Evolutionary conservation across 2,888 invertebrate genomes (phyloP).

Genomic region (Mesorhabditis spiculigera): DNA sequence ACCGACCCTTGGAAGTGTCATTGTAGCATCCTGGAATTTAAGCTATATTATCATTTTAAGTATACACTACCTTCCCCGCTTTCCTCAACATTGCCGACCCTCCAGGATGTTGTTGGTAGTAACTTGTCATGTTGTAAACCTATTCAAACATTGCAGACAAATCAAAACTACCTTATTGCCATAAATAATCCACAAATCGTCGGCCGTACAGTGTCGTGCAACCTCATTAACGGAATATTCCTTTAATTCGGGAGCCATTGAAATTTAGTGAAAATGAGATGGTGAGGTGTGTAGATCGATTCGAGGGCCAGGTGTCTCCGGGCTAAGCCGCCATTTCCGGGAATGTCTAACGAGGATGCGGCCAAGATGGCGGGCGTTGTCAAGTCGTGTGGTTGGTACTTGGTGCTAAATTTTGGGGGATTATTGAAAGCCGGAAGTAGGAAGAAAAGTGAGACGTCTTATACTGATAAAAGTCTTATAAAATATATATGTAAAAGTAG

Average conservation of each 20-base stretch:
- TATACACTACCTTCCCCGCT: conserved; percentile 28
- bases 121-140: conserved; percentile 43
- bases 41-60: neutral
- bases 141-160: neutral
- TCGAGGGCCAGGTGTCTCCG: too few relatives aligned
- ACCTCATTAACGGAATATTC: conserved; percentile 28
- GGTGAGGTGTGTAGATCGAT: too few relatives aligned
- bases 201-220: conserved; percentile 29
- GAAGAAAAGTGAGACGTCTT: too few relatives aligned
- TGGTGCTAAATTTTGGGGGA: too few relatives aligned
- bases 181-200: conserved; percentile 35
- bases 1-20: conserved; percentile 22
- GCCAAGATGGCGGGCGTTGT: too few relatives aligned
- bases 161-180: conserved; percentile 19
- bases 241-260: conserved; percentile 6
- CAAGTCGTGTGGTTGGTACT: too few relatives aligned
- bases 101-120: conserved; percentile 33
- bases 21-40: conserved; percentile 27
- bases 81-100: conserved; percentile 38
- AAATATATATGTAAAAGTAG: too few relatives aligned
- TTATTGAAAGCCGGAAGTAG: too few relatives aligned
- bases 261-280: too few relatives aligned
- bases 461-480: too few relatives aligned
- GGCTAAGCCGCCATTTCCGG: too few relatives aligned
- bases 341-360: too few relatives aligned